Base-by-base conservation (phyloP, 2,888 invertebrate species). In the Macrophya annulata region DNA sequence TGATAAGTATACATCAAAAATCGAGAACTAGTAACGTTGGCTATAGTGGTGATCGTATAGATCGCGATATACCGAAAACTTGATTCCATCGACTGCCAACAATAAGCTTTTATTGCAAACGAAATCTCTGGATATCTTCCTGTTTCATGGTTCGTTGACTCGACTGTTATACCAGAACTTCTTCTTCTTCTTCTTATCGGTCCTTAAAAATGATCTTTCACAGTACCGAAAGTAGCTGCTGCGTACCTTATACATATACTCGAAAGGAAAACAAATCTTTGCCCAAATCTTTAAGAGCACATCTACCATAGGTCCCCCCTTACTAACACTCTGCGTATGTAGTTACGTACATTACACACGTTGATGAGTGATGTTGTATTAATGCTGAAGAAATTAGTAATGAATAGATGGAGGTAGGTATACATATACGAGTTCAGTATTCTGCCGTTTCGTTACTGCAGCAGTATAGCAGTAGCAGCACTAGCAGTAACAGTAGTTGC, bases 241-340 rank as follows among this genome's bases (percentile, higher is more conserved):
- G 15, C 10, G 17, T 74, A 74, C 45, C 9, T 25, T n/a, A n/a
- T n/a, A n/a, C n/a, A n/a, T n/a, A n/a, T n/a, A 45, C 45, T 21
- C 45, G 74, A 3, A 74, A 25, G 37, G 17, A 77, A 77, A 77
- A 77, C n/a, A 77, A 55, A 55, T 77, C 77, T 77, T 76, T 25
- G 74, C n/a, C 12, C 25, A n/a, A 17, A 51, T 51, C 51, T 15
- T 3, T 17, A 8, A 55, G 55, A 55, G n/a, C n/a, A 55, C 17
- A 51, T 51, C 5, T 51, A 55, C 55, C 8, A 55, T n/a, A 55
- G 55, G n/a, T n/a, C 55, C 25, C n/a, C n/a, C 40, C n/a, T 17
- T n/a, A 6, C 4, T 17, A 9, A 9, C 48, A 45, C 74, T 21
- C 3, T 48, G 62, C 31, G 37, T 68, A 68, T 37, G 10, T 37